A percentile compares a stretch with the other conserved stretches of the same genome.
These are phyloP conservation scores for Magallana ariakensis DNA, from an alignment of 1,140 invertebrate genomes.

Conservation along the genomic window DNA sequence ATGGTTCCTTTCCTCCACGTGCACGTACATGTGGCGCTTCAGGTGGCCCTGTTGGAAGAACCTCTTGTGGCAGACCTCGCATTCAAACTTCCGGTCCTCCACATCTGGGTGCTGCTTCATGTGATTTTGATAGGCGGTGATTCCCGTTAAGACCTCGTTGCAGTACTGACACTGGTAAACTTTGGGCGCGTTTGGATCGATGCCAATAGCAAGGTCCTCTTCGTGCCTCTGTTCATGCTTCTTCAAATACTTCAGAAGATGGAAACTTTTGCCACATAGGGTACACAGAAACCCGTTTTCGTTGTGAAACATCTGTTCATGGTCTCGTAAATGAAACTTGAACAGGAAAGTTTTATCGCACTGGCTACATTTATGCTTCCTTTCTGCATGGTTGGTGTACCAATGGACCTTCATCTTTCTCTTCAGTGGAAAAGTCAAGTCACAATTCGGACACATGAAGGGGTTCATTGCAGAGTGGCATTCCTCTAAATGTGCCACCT, in stretches of 20 bases:
- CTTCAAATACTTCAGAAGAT: constrained; percentile 85
- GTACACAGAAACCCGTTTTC: constrained; percentile 76
- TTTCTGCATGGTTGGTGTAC: constrained; percentile 18
- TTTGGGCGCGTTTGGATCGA: constrained; percentile 70
- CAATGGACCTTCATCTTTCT: constrained; percentile 34
- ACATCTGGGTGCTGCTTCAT: constrained; percentile 47
- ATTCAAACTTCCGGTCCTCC: constrained; percentile 40
- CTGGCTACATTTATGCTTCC: constrained; percentile 27
- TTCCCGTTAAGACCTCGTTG: constrained; percentile 89
- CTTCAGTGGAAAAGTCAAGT: constrained; percentile 19
- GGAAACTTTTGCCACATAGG: constrained; percentile 73
- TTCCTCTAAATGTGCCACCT: constrained; percentile 35
- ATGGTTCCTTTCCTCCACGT: constrained; percentile 13
- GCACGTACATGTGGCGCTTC: constrained; percentile 42
- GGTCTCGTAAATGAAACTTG: constrained; percentile 63
- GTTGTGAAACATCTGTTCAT: constrained; percentile 71
- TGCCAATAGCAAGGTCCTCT: constrained; percentile 36
- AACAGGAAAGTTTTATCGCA: constrained; percentile 47
- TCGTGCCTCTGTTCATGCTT: constrained; percentile 80
- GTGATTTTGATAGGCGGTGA: constrained; percentile 71
- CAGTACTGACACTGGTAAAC: constrained; percentile 76
- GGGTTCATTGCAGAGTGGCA: neutral
- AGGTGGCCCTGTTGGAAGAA: constrained; percentile 45
- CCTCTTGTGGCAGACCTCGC: constrained; percentile 39
- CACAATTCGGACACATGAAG: constrained; percentile 32